Conservation (phyloP, 2,888 invertebrate species). For the Phyllotreta striolata region DNA sequence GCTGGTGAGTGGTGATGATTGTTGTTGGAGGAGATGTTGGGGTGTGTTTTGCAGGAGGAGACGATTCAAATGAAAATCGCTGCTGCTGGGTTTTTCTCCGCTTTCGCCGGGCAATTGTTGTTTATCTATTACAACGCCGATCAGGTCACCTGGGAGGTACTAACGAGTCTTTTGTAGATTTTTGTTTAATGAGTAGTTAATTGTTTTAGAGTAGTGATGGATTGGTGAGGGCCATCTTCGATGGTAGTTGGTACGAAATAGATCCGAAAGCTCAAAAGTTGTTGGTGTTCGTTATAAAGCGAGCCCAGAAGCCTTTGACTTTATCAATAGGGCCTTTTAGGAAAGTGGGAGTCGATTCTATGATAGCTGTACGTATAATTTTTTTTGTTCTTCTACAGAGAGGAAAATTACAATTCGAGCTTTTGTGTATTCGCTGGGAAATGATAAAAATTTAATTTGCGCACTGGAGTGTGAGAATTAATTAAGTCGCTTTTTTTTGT, state of each 20-base stretch:
- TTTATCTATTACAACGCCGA: slow-evolving; percentile 24
- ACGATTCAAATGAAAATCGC: slow-evolving; percentile 22
- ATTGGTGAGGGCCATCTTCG: slow-evolving; percentile 35
- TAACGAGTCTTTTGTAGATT: background rate
- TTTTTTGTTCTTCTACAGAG: background rate
- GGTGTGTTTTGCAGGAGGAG: slow-evolving; percentile 12
- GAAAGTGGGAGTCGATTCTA: slow-evolving; percentile 37
- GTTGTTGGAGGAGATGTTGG: background rate
- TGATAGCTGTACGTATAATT: slow-evolving; percentile 41
- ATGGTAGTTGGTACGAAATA: slow-evolving; percentile 38
- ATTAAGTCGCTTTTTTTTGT: too few relatives aligned
- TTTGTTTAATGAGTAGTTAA: background rate
- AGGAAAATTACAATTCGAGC: too few relatives aligned
- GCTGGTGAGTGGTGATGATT: slow-evolving; percentile 12
- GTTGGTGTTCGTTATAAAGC: slow-evolving; percentile 36
- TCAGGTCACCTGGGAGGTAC: slow-evolving; percentile 7
- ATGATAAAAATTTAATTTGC: too few relatives aligned
- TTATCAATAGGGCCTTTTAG: slow-evolving; percentile 43
- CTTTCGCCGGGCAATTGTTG: slow-evolving; percentile 19
- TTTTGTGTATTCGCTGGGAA: background rate
- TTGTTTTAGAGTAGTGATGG: slow-evolving; percentile 14
- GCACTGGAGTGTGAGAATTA: too few relatives aligned
- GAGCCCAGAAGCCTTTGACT: slow-evolving; percentile 42
- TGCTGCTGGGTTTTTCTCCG: slow-evolving; percentile 19
- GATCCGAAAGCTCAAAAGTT: slow-evolving; percentile 30